A percentile compares a stretch with the other conserved stretches of the same genome.
Evolutionary conservation across 1,140 invertebrate genomes (phyloP).

Genomic region (Procambarus clarkii): DNA sequence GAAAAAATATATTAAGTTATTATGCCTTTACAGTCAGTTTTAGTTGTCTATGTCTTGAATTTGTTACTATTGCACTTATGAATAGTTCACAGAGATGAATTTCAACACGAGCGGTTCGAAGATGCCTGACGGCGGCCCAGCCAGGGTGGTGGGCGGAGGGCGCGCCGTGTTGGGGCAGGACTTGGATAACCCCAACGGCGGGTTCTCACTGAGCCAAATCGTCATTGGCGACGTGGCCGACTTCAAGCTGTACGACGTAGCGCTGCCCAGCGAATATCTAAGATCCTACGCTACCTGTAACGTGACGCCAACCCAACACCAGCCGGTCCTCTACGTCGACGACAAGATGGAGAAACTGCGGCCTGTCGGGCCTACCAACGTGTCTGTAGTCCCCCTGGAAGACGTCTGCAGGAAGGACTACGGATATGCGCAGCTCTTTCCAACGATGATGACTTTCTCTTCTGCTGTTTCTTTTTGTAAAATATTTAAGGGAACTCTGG

Average conservation of each 20-base stretch:
- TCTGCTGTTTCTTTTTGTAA: background rate
- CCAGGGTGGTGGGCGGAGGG: background rate
- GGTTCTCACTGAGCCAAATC: background rate
- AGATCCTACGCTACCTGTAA: background rate
- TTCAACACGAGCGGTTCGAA: background rate
- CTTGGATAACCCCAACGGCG: background rate
- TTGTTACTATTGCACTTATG: too few species aligned
- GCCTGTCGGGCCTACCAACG: background rate
- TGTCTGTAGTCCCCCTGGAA: background rate
- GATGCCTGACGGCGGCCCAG: background rate
- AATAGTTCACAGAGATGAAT: background rate
- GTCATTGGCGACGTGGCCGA: background rate
- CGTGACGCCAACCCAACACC: background rate
- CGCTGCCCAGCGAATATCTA: background rate
- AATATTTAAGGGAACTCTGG: background rate
- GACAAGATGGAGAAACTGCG: background rate
- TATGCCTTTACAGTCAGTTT: too few species aligned
- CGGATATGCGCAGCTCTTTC: background rate
- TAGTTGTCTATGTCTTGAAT: too few species aligned
- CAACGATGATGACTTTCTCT: background rate
- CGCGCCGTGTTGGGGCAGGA: conserved; percentile 10
- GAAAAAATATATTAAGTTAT: too few species aligned
- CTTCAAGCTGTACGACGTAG: background rate
- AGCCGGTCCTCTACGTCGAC: background rate
- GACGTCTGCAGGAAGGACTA: background rate